Percentiles rank a stretch among this genome's conserved stretches.
These are phyloP conservation scores for Taenioides sp. DNA, from an alignment of 2,797 vertebrate genomes.

Conservation along the genomic window DNA sequence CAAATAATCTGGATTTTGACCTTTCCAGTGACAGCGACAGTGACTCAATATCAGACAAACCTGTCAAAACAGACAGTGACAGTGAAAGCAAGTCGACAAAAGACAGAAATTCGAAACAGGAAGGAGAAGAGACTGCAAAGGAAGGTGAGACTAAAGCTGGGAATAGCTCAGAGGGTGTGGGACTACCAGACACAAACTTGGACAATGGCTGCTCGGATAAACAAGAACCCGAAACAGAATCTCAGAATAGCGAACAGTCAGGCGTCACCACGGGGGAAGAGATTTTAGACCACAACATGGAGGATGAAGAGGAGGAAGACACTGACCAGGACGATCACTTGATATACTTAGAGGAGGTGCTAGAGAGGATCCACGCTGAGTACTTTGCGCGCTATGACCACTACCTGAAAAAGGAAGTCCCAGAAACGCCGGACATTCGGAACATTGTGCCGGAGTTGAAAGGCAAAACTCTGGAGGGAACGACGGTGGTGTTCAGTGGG, in stretches of 20 bases:
- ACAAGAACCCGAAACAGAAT: conserved; percentile 92
- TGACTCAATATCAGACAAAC: conserved; percentile 73
- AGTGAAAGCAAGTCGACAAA: conserved; percentile 40
- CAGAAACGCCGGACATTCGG: conserved; percentile 88
- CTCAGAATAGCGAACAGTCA: conserved; percentile 95
- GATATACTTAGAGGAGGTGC: conserved; percentile 93
- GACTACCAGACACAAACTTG: conserved; percentile 82
- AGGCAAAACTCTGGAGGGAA: conserved; percentile 84
- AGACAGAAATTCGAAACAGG: conserved; percentile 33
- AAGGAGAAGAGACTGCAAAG: conserved; percentile 40
- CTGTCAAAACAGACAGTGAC: conserved; percentile 53
- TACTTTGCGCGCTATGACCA: conserved; percentile 90
- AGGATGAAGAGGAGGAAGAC: conserved; percentile 88
- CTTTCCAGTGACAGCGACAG: conserved; percentile 92
- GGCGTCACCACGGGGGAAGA: conserved; percentile 93
- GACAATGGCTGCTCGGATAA: conserved; percentile 86
- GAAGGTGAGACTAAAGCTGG: conserved; percentile 56
- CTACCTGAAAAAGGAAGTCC: conserved; percentile 79
- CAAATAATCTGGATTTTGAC: conserved; percentile 88
- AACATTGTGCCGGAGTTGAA: conserved; percentile 94
- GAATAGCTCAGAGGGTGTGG: conserved; percentile 39
- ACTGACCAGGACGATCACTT: conserved; percentile 90
- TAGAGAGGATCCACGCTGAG: conserved; percentile 88
- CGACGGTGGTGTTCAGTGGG: conserved; percentile 89
- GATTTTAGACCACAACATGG: conserved; percentile 92